Conservation (phyloP, 2,797 vertebrate species). For the Xiphorhynchus erythropygius region DNA sequence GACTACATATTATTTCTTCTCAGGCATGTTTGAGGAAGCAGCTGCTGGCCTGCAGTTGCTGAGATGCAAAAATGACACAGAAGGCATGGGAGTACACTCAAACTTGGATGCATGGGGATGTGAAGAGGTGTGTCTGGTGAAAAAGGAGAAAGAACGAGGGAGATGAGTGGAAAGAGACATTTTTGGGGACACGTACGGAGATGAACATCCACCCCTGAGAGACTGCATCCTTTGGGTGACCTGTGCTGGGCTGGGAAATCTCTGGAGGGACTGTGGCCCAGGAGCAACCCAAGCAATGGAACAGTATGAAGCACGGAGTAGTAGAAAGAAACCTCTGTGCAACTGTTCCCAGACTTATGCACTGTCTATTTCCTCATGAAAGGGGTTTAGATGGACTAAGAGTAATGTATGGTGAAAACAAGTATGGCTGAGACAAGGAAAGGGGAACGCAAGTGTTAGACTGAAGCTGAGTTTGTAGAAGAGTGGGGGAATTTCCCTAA, state of each 20-base stretch:
- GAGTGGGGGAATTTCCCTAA: neutral
- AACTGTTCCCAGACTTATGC: neutral
- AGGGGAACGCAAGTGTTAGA: neutral
- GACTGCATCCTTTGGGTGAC: neutral
- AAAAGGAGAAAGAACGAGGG: neutral
- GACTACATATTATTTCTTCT: neutral
- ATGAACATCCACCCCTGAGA: neutral
- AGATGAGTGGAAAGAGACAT: neutral
- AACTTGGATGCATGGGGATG: neutral
- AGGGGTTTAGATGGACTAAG: rapidly evolving
- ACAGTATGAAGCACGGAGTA: neutral
- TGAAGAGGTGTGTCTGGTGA: neutral
- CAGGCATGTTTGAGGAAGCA: neutral
- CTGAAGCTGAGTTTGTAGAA: neutral
- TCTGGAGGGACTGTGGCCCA: neutral
- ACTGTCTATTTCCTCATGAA: neutral
- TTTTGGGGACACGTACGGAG: neutral
- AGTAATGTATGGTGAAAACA: neutral
- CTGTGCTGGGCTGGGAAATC: rapidly evolving
- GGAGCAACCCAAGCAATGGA: neutral
- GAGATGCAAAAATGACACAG: neutral
- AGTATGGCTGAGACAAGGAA: neutral
- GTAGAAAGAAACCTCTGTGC: neutral
- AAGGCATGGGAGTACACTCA: neutral
- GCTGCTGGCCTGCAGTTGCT: neutral